Evolutionary conservation across 1,140 invertebrate genomes (phyloP).

Genomic region (Vanessa atalanta): DNA sequence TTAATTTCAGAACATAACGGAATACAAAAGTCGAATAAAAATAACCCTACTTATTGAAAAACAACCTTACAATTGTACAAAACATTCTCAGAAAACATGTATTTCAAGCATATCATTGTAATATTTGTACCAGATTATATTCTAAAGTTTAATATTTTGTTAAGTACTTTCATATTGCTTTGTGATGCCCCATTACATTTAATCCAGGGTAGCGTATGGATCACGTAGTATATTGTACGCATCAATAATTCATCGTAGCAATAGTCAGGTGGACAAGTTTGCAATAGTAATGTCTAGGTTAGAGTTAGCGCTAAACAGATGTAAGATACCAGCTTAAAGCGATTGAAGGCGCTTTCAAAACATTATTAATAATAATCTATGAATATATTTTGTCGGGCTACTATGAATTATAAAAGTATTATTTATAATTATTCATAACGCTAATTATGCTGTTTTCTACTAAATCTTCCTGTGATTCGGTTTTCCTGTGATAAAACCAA

Average conservation of each 20-base stretch:
- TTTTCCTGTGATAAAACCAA: no score
- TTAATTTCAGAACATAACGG: conserved; percentile 34
- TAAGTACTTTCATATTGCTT: neutral
- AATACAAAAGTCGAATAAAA: conserved; percentile 20
- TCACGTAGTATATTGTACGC: conserved; percentile 63
- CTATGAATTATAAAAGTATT: neutral
- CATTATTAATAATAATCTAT: neutral
- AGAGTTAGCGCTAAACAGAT: conserved; percentile 25
- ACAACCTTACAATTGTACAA: no score
- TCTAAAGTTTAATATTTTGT: neutral
- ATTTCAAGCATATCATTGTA: neutral
- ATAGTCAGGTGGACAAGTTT: conserved; percentile 58
- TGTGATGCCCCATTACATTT: conserved; percentile 37
- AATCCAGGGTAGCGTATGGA: conserved; percentile 54
- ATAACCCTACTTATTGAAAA: no score
- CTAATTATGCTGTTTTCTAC: neutral
- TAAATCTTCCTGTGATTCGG: no score
- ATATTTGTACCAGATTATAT: neutral
- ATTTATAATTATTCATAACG: no score
- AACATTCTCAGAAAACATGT: neutral
- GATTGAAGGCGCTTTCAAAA: neutral
- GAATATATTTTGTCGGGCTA: neutral
- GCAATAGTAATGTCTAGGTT: conserved; percentile 69
- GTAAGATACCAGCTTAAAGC: conserved; percentile 29
- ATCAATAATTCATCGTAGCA: conserved; percentile 73